phyloP scores from a whole-genome alignment of 2,888 invertebrate species.

The Lepidochitona cinerea region DNA sequence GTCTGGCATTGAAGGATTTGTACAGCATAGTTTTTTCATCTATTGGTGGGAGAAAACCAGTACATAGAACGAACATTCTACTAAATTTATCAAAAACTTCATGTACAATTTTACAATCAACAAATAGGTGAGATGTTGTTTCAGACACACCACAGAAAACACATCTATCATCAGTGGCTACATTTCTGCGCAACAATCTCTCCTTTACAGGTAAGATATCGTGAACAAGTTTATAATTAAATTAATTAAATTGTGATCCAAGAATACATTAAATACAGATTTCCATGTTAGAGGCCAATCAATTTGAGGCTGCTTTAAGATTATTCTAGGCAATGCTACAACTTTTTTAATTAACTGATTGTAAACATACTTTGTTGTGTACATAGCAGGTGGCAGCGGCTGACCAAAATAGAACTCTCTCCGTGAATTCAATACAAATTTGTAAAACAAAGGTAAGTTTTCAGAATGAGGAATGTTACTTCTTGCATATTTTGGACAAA shows the following conservation, averaged over 20 bases:
- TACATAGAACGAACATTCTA: neutral
- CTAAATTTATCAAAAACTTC: neutral
- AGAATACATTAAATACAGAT: neutral
- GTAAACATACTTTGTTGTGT: neutral
- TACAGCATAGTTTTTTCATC: neutral
- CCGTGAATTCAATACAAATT: neutral
- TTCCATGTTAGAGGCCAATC: neutral
- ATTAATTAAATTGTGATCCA: neutral
- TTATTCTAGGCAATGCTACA: neutral
- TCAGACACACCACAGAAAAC: neutral
- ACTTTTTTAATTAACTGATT: neutral
- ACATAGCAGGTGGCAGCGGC: neutral
- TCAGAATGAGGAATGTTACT: neutral
- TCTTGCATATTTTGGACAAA: neutral
- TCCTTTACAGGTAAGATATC: conserved; percentile 1
- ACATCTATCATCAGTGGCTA: neutral
- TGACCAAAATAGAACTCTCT: neutral
- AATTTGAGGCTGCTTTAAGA: neutral
- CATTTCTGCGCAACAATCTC: neutral
- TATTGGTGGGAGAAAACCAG: neutral
- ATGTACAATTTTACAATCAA: neutral
- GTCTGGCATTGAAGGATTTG: neutral
- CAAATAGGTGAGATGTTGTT: neutral
- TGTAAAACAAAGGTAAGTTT: neutral
- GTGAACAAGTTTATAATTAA: neutral